These are phyloP conservation scores for Arnoldichthys spilopterus DNA, from an alignment of 2,797 vertebrate genomes.

Conservation along the genomic window DNA sequence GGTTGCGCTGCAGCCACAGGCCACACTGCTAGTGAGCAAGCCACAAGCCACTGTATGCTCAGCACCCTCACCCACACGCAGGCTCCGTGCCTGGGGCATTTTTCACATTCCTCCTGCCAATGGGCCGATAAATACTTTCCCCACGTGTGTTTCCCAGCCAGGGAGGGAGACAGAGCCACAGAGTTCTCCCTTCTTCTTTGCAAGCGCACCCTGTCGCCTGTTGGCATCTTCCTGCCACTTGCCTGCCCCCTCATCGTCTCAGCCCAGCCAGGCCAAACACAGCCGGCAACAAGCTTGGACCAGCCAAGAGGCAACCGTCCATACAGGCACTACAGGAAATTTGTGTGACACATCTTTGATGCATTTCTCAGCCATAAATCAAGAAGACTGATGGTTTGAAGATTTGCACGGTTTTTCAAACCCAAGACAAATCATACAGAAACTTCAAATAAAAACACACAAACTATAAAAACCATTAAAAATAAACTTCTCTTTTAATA, in stretches of 20 bases:
- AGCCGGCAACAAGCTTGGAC: conserved; percentile 9
- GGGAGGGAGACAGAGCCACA: conserved; percentile 42
- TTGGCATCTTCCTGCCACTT: conserved; percentile 35
- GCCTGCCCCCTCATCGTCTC: conserved; percentile 7
- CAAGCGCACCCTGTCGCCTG: conserved; percentile 15
- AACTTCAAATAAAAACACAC: background rate
- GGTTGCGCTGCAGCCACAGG: conserved; percentile 56
- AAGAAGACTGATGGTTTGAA: conserved; percentile 28
- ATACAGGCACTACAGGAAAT: conserved; percentile 4
- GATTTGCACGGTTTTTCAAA: conserved; percentile 12
- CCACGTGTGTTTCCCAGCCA: conserved; percentile 78
- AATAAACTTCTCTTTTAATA: background rate
- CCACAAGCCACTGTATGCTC: conserved; percentile 74
- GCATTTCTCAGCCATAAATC: conserved; percentile 30
- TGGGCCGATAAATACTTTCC: conserved; percentile 92
- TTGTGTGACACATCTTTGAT: conserved; percentile 30
- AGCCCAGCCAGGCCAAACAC: conserved; percentile 7
- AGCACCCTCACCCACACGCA: conserved; percentile 65
- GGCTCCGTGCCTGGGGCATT: conserved; percentile 86
- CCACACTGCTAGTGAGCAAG: conserved; percentile 72
- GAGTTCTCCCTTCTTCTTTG: conserved; percentile 79
- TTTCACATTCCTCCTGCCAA: conserved; percentile 91
- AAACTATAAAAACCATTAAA: background rate
- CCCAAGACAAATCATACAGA: background rate
- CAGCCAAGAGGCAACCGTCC: background rate